Evolutionary conservation across 2,888 invertebrate species (phyloP), one percentile per base, ranked within the genome.

Genomic region (Pilophorus perplexus): DNA sequence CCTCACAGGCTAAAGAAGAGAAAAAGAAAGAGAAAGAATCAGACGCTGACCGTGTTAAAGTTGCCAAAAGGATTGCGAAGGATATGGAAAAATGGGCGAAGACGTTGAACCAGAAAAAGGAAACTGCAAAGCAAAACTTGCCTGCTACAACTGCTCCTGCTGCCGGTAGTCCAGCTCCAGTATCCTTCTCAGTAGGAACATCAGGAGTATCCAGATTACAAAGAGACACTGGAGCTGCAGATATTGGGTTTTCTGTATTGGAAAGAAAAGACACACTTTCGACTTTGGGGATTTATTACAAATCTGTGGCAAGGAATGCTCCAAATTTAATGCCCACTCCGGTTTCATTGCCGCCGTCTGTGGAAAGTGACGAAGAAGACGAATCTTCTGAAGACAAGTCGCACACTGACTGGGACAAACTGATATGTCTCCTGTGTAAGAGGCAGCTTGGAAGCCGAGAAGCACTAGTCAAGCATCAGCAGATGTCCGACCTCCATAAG

Each of bases 11-110:
- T 12, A 73, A 71, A 62, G 79, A 80, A 69, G 80, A 81, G 73
- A 82, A 82, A 69, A 33, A 50, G 18, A 85, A 85, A 73, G 85
- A 84, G 72, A 86, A 77, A 71, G 54, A 57, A 46, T 75, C 83
- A 48, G 91, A 91, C 73, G 90, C 90, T 69, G 95, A 95, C 73
- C 95, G 96, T 80, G 95, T 94, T 0, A 96, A 96, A 79, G 93
- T 94, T 12, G 97, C 97, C 4, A 96, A 97, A 76, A 94, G 95
- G 78, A 96, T 97, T 72, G 96, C 96, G 0, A 97, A 97, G 78
- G 90, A 91, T 73, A 91, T 91, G 91, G 89, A 88, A 75, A 84
- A 88, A 68, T 99, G 99, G 99, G 99, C 98, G 0, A 93, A 97
- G 74, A 93, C 93, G 10, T 80, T 97, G 71, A 98, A 98, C 77